Evolutionary conservation across 1,140 invertebrate genomes (phyloP).

Genomic region (Pygmarrhopalites habei): DNA sequence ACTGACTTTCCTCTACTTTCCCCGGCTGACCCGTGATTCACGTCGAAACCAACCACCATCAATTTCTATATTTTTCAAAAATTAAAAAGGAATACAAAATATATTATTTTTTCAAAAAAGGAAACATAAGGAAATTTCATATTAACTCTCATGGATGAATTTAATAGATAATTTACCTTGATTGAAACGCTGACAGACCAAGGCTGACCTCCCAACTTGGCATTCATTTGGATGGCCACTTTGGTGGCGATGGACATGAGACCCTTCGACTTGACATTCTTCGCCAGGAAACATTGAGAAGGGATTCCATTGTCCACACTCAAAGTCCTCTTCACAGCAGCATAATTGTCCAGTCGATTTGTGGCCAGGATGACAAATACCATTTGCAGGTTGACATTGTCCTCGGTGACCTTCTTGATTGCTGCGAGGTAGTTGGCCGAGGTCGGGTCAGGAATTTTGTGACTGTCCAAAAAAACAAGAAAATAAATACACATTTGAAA

Average conservation of each 20-base stretch:
- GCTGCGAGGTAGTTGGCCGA: neutral
- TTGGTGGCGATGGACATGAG: slow-evolving; percentile 50
- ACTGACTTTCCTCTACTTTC: slow-evolving; percentile 50
- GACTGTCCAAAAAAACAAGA: slow-evolving; percentile 15
- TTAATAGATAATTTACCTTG: slow-evolving; percentile 40
- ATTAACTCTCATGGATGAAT: neutral
- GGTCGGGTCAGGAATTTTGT: neutral
- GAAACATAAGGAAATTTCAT: neutral
- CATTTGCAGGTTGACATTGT: slow-evolving; percentile 47
- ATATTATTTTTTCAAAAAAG: neutral
- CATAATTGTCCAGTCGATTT: slow-evolving; percentile 75
- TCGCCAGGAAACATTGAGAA: slow-evolving; percentile 36
- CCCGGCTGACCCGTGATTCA: slow-evolving; percentile 61
- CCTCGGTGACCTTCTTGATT: neutral
- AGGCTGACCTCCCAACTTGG: slow-evolving; percentile 53
- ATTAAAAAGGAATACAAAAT: neutral
- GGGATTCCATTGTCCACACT: slow-evolving; percentile 55
- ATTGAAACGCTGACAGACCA: slow-evolving; percentile 64
- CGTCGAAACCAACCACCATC: slow-evolving; percentile 89
- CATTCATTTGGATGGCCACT: slow-evolving; percentile 53
- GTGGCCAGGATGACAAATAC: slow-evolving; percentile 73
- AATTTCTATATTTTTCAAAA: slow-evolving; percentile 44
- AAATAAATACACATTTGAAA: neutral
- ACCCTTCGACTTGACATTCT: slow-evolving; percentile 18
- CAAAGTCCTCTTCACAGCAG: slow-evolving; percentile 79